Base-by-base conservation (phyloP, 2,797 vertebrate species). In the Sandelia bainsii region DNA sequence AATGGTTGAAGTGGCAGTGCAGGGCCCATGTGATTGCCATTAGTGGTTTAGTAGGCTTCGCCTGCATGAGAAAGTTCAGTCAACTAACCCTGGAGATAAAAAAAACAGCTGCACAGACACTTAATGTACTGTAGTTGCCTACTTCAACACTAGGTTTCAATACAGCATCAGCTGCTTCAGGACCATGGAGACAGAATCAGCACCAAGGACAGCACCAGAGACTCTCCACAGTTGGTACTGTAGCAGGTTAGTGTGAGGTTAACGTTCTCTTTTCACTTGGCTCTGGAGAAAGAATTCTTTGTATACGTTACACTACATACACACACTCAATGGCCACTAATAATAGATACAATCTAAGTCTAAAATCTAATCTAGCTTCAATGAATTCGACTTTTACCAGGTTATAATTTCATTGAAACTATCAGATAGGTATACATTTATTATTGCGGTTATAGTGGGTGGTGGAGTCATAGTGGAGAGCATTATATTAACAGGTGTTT, bases 161-260 rank as follows among this genome's bases (percentile, higher is more conserved):
- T 39, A 1, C 57, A 57, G 34, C 14, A 1, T 42, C n/a, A 53
- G 67, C 65, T 53, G 40, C 59, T 87, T 86, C 80, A 86, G 80
- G n/a, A 84, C 83, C 75, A 72, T 23, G 79, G 81, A 52, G 23
- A n/a, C 10, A 16, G 13, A 44, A 76, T 73, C 79, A 91, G 82
- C 64, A 81, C 90, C 76, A 75, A 11, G 72, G 86, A 85, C 75
- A 88, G 84, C 76, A 0, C 57, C 69, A 32, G 19, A 49, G 45
- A 42, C 42, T 29, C 37, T 40, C 44, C 19, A 39, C 40, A 3
- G 20, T 23, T 5, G n/a, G 17, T 7, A 11, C 45, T 11, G 45
- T 10, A 11, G n/a, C 45, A 46, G 8, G 25, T 42, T 19, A 23
- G 5, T 8, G 14, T 1, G 25, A 45, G 40, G 23, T 40, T 50